Evolutionary conservation across 1,140 invertebrate species (phyloP), one percentile per base, ranked within the genome.

Genomic region (Akabosia matsudoensis): DNA sequence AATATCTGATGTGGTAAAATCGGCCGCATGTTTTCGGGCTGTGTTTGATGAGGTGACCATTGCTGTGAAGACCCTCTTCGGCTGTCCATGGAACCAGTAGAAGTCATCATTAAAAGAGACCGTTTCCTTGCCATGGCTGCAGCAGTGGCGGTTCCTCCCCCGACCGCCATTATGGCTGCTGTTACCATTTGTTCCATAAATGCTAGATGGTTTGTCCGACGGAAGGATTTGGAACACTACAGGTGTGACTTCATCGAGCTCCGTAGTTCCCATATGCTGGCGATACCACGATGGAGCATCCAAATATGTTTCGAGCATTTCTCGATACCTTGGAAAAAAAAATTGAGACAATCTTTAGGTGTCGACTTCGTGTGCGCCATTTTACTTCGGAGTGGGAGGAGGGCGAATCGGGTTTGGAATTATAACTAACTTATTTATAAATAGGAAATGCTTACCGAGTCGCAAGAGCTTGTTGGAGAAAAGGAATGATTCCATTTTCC

Each of bases 1-100:
- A 81, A 79, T 67, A 81, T 81, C 34, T 81, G 80, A 74, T 81
- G 80, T 24, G 78, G 78, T 22, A 78, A 52, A 34, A 81, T 77
- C 26, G 80, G 78, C 67, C 76, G 77, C 45, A 75, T 75, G 72
- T 71, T 78, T 33, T 80, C 79, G 67, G 73, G 70, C 70, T 76
- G 71, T 54, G 33, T 61, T 30, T 76, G 33, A 26, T 51, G 70
- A 28, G 28, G 61, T 28, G 61, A 67, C 61, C 61, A 67, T 31
- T 30, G 28, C 7, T 7, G 37, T 45, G 37, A n/a, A 24, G 54
- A 24, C 26, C 54, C 61, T n/a, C 61, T 28, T 10, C 61, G 61
- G 31, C 61, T 67, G 61, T 67, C 61, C 28, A 67, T 67, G 31
- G 61, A 67, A 67, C 61, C 61, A 30, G 61, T 67, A 30, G 61